Conservation (phyloP, 2,797 vertebrate genomes). For the Scolopax bukidnonensis region DNA sequence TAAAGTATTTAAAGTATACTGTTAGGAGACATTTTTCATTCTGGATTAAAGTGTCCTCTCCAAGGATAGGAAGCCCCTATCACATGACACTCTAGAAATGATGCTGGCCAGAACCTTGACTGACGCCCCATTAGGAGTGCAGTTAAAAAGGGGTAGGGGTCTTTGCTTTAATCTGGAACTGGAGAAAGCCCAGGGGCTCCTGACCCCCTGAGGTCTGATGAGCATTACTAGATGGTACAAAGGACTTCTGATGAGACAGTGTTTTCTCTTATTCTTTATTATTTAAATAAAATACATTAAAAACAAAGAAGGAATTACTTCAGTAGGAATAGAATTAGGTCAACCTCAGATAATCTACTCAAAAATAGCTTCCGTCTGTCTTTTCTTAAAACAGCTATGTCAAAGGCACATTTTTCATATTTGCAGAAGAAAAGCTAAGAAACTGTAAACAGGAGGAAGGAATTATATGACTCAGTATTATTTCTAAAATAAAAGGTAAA, state of each 20-base stretch:
- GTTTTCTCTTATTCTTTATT: not conserved
- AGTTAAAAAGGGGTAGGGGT: not conserved
- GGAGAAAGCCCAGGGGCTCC: not conserved
- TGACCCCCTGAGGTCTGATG: fast-evolving
- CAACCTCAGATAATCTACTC: not conserved
- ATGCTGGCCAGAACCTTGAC: not conserved
- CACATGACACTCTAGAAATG: not conserved
- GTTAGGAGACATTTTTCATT: not conserved
- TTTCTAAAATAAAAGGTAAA: conserved; percentile 34
- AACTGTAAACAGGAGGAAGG: not conserved
- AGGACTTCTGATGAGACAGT: not conserved
- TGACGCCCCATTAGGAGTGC: not conserved
- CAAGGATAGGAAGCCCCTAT: not conserved
- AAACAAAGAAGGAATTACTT: not conserved
- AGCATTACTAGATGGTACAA: not conserved
- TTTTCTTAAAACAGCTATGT: not conserved
- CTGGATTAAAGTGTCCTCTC: not conserved
- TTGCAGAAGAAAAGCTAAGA: not conserved
- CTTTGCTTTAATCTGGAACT: not conserved
- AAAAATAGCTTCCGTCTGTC: not conserved
- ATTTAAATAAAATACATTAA: not conserved
- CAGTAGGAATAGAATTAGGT: not conserved
- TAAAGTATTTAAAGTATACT: not conserved
- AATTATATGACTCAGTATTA: conserved; percentile 36
- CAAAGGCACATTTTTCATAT: not conserved